phyloP scores from a whole-genome alignment of 1,140 invertebrate species.

The Ephestia elutella region DNA sequence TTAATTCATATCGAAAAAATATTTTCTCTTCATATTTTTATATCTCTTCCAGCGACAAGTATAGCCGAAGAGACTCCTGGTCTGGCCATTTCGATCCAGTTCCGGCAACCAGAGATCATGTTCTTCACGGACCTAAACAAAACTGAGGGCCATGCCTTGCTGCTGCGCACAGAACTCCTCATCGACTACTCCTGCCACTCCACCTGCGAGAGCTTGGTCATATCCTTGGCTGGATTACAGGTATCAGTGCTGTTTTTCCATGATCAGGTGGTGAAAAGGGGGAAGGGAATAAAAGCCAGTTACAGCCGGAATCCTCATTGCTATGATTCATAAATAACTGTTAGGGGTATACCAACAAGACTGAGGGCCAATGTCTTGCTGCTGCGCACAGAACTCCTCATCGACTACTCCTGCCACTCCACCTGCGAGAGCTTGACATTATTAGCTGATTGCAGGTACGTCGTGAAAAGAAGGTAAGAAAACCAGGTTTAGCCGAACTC shows the following conservation, averaged over 20 bases:
- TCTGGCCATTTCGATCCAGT: constrained; percentile 80
- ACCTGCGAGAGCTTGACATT: constrained; percentile 80
- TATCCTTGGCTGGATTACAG: constrained; percentile 80
- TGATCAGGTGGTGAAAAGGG: no score
- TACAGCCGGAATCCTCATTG: no score
- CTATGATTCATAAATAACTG: no score
- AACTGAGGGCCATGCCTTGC: constrained; percentile 81
- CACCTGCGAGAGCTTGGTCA: constrained; percentile 78
- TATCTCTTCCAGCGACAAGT: constrained; percentile 49
- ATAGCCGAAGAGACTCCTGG: constrained; percentile 68
- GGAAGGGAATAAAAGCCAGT: no score
- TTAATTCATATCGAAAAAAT: no score
- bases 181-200: constrained; percentile 83
- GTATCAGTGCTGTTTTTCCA: no score
- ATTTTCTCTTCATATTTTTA: no score
- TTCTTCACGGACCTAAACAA: constrained; percentile 82
- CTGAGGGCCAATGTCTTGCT: constrained; percentile 83
- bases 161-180: constrained; percentile 83
- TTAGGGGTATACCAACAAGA: no score
- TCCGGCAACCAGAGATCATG: constrained; percentile 86
- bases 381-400: constrained; percentile 81
- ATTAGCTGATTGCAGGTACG: constrained; percentile 79
- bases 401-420: constrained; percentile 82
- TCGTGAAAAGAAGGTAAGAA: no score
- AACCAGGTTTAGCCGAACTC: no score